phyloP scores from a whole-genome alignment of 2,113 vertebrate species.

The Serinus canaria region DNA sequence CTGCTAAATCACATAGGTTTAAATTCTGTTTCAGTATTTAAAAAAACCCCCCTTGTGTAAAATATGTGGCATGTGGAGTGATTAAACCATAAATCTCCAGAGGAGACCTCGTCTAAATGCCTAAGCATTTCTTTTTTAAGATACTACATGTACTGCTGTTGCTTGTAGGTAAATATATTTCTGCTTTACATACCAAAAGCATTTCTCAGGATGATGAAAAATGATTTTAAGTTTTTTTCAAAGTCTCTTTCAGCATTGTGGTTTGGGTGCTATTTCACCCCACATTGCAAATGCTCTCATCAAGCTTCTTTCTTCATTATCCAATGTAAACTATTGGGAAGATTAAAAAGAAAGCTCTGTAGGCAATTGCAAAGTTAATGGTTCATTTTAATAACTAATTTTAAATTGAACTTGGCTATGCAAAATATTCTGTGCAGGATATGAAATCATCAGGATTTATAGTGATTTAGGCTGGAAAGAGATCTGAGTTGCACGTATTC shows the following conservation, averaged over 20 bases:
- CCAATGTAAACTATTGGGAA: not conserved
- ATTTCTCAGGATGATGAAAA: not conserved
- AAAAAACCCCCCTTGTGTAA: not conserved
- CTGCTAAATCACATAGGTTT: not conserved
- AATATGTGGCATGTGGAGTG: not conserved
- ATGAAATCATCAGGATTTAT: conserved; percentile 32
- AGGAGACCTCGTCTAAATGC: not conserved
- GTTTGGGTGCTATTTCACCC: not conserved
- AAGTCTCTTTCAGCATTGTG: not conserved
- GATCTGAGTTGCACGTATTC: not conserved
- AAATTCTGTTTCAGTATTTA: not conserved
- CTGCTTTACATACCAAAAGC: not conserved
- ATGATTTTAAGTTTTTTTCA: not conserved
- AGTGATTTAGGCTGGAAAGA: not conserved
- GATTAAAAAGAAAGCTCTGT: not conserved
- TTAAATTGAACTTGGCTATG: not conserved
- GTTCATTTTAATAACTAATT: conserved; percentile 11
- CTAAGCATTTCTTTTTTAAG: not conserved
- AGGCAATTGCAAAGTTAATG: not conserved
- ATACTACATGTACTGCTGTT: not conserved
- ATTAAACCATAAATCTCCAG: not conserved
- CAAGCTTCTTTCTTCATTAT: conserved; percentile 7
- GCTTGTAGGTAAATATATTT: not conserved
- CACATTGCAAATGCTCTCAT: not conserved
- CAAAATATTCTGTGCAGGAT: not conserved